Conservation (phyloP, 37 sponge, comb jelly and placozoan genomes). For the Chondrilla cf. caribensis region DNA sequence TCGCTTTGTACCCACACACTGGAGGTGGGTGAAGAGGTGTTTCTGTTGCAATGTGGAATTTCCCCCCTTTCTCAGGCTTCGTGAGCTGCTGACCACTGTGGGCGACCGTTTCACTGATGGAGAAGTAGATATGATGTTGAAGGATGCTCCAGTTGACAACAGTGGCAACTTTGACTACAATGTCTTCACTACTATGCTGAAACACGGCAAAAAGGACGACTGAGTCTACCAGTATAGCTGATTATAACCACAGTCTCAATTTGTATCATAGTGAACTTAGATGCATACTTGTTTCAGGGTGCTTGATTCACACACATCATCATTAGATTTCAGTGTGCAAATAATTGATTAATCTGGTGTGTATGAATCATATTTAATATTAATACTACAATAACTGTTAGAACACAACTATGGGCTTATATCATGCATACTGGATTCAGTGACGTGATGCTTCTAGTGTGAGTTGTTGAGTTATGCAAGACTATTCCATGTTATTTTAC, state of each 20-base stretch:
- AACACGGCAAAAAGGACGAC: conserved; percentile 98
- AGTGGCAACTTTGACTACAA: conserved; percentile 92
- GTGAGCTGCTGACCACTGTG: conserved; percentile 95
- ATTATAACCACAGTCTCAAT: background rate
- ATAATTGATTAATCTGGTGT: background rate
- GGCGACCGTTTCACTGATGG: conserved; percentile 87
- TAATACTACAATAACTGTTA: too few species aligned
- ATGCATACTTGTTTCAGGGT: too few species aligned
- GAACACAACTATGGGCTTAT: too few species aligned
- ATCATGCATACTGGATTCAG: too few species aligned
- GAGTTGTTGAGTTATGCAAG: too few species aligned
- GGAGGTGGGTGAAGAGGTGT: too few species aligned
- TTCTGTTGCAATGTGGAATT: too few species aligned
- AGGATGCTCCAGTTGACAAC: conserved; percentile 91
- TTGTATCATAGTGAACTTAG: background rate
- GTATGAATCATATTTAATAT: background rate
- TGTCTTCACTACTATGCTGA: conserved; percentile 95
- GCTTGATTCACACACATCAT: too few species aligned
- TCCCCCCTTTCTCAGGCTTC: too few species aligned
- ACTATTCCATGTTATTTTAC: too few species aligned
- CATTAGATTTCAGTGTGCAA: background rate
- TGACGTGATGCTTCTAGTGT: too few species aligned
- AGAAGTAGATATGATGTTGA: conserved; percentile 95
- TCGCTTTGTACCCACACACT: too few species aligned
- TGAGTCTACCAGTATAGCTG: background rate